These are phyloP conservation scores for Drosophila meridionalis DNA, from an alignment of 2,888 invertebrate species.

Conservation along the genomic window DNA sequence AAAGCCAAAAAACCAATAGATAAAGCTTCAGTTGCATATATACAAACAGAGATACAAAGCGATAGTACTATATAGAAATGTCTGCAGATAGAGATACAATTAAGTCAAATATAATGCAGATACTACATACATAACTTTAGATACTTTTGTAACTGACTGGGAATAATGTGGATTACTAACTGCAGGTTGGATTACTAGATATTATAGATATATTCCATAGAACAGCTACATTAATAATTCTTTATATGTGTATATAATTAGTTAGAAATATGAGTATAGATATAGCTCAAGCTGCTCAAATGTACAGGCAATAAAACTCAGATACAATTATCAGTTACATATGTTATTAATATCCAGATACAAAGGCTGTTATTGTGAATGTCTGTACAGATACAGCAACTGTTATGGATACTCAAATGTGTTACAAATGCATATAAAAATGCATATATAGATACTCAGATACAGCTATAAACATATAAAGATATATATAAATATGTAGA, in stretches of 20 bases:
- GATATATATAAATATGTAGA: background rate
- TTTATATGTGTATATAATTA: too few relatives aligned
- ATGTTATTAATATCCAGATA: background rate
- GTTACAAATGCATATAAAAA: background rate
- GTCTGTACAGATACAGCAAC: background rate
- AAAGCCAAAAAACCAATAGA: slow-evolving; percentile 9
- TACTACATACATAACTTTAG: background rate
- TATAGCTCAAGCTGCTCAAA: background rate
- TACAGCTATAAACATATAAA: background rate
- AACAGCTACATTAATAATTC: background rate
- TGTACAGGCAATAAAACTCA: background rate
- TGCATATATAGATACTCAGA: too few relatives aligned
- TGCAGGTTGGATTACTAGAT: background rate
- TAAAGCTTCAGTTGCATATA: background rate
- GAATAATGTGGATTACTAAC: background rate
- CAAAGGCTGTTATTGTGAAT: background rate
- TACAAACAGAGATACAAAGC: background rate
- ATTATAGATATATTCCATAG: background rate
- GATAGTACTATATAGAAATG: background rate
- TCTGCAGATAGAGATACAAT: background rate
- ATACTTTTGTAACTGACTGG: background rate
- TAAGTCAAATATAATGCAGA: background rate
- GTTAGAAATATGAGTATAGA: background rate
- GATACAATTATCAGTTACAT: background rate
- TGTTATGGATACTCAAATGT: background rate